A percentile compares a stretch with the other conserved stretches of the same genome.
Evolutionary conservation across 1,140 invertebrate species (phyloP).

Genomic region (Formica exsecta): DNA sequence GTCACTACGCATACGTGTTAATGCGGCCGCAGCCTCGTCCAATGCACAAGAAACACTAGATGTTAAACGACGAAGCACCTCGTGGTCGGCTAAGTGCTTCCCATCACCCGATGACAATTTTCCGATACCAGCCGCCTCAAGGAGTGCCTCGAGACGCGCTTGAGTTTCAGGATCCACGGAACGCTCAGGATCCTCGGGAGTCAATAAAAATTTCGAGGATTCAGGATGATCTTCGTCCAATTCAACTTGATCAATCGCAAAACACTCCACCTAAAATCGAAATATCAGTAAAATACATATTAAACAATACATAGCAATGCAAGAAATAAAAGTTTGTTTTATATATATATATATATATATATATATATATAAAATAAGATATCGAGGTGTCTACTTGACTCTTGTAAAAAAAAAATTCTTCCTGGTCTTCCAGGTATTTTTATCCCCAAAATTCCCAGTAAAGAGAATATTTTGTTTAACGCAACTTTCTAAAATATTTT

Average conservation of each 20-base stretch:
- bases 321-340: background rate
- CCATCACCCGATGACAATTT: slow-evolving; percentile 92
- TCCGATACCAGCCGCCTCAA: slow-evolving; percentile 94
- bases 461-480: too few relatives aligned
- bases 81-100: slow-evolving; percentile 92
- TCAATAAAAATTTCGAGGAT: slow-evolving; percentile 92
- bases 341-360: background rate
- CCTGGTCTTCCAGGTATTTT: too few relatives aligned
- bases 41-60: slow-evolving; percentile 96
- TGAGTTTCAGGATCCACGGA: slow-evolving; percentile 96
- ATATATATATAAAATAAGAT: background rate
- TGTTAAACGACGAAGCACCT: slow-evolving; percentile 93
- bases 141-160: slow-evolving; percentile 94
- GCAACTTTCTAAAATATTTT: too few relatives aligned
- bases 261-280: slow-evolving; percentile 89
- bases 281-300: background rate
- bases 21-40: slow-evolving; percentile 97
- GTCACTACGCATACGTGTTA: slow-evolving; percentile 97
- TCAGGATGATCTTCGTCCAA: slow-evolving; percentile 91
- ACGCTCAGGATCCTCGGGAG: slow-evolving; percentile 91
- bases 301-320: too few relatives aligned
- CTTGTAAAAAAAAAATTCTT: too few relatives aligned
- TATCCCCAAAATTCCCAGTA: too few relatives aligned
- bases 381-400: too few relatives aligned
- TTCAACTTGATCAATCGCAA: slow-evolving; percentile 89